These are phyloP conservation scores for Pinctada fucata DNA, from an alignment of 2,888 invertebrate species.

Conservation along the genomic window DNA sequence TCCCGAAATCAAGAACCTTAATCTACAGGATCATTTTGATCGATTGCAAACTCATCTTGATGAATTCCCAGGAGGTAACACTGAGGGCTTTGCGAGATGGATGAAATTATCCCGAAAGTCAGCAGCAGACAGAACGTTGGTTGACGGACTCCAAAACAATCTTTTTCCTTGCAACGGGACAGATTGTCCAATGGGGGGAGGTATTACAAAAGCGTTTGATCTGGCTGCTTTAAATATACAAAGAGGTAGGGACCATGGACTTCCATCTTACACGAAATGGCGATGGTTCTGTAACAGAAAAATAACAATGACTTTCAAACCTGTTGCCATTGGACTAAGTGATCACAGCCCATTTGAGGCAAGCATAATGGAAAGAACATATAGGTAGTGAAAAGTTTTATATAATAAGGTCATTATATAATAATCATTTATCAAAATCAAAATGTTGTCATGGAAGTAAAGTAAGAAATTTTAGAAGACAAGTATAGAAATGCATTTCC, in stretches of 20 bases:
- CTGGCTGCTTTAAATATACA: conserved; percentile 14
- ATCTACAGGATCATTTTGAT: conserved; percentile 14
- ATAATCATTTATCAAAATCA: too few relatives aligned
- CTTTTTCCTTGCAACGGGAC: neutral
- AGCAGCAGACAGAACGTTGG: conserved; percentile 4
- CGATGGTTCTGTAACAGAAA: neutral
- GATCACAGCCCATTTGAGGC: conserved; percentile 1
- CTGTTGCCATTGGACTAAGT: neutral
- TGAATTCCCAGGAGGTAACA: neutral
- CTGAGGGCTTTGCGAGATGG: conserved; percentile 9
- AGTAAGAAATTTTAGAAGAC: neutral
- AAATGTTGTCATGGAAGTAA: too few relatives aligned
- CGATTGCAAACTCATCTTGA: neutral
- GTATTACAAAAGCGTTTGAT: neutral
- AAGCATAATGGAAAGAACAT: neutral
- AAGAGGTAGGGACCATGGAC: conserved; percentile 16
- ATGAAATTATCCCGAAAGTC: conserved; percentile 13
- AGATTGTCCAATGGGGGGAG: neutral
- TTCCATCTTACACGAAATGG: conserved; percentile 11
- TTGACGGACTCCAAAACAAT: conserved; percentile 13
- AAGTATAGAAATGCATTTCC: neutral
- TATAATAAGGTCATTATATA: too few relatives aligned
- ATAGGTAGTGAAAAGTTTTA: neutral
- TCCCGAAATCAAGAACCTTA: neutral
- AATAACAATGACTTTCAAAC: neutral